Evolutionary conservation across 2,888 invertebrate species (phyloP).

Genomic region (Isoperla grammatica): DNA sequence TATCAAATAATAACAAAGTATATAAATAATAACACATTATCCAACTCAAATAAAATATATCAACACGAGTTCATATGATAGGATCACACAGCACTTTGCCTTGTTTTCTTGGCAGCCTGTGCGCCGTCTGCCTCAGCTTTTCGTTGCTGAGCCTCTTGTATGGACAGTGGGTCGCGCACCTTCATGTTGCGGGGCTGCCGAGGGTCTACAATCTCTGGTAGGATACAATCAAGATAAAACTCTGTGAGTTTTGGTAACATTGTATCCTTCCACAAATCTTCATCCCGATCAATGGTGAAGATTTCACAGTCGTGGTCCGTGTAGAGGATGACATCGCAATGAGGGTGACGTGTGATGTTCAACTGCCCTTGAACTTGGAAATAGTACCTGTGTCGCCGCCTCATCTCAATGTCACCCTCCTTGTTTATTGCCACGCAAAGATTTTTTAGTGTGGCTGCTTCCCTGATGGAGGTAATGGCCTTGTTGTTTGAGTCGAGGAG

Average conservation of each 20-base stretch:
- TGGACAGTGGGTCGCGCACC: background rate
- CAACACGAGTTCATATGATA: too few relatives aligned
- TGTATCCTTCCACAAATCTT: background rate
- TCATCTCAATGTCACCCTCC: background rate
- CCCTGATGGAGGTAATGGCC: background rate
- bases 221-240: constrained; percentile 1
- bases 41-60: too few relatives aligned
- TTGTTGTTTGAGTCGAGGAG: too few relatives aligned
- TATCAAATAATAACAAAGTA: too few relatives aligned
- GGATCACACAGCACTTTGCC: too few relatives aligned
- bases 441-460: background rate
- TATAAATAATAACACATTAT: too few relatives aligned
- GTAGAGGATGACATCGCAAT: background rate
- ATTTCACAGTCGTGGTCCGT: background rate
- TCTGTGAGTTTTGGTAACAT: background rate
- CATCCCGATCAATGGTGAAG: background rate
- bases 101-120: too few relatives aligned
- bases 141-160: background rate
- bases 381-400: background rate
- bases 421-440: background rate
- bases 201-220: background rate
- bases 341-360: background rate
- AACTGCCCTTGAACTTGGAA: background rate
- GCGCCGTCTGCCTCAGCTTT: too few relatives aligned
- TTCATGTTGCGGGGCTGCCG: background rate